These are phyloP conservation scores for Bugulina stolonifera DNA, from an alignment of 2,888 invertebrate species.

Conservation along the genomic window DNA sequence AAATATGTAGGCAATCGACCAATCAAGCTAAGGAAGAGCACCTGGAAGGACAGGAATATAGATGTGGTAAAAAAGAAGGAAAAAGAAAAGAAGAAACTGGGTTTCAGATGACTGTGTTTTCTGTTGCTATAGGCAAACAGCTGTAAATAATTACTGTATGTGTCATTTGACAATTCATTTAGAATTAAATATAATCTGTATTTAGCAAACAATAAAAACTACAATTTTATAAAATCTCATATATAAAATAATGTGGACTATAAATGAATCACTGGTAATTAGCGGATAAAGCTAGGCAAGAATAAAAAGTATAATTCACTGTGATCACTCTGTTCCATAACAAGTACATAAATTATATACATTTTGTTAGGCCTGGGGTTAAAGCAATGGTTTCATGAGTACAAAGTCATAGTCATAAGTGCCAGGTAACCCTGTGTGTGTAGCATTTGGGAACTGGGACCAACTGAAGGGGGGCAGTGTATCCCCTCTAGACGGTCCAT, in stretches of 20 bases:
- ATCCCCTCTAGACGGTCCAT: slow-evolving; percentile 43
- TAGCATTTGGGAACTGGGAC: slow-evolving; percentile 36
- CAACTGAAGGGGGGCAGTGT: slow-evolving; percentile 41
- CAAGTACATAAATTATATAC: too few species aligned
- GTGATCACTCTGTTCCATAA: too few species aligned
- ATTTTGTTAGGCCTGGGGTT: too few species aligned
- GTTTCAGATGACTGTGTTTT: slow-evolving; percentile 39
- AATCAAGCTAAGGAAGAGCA: slow-evolving; percentile 92
- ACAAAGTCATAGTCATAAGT: slow-evolving; percentile 43
- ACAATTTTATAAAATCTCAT: too few species aligned
- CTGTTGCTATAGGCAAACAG: too few species aligned
- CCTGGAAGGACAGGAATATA: slow-evolving; percentile 87
- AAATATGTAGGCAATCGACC: slow-evolving; percentile 98
- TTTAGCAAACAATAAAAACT: too few species aligned
- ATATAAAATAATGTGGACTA: background rate
- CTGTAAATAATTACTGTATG: too few species aligned
- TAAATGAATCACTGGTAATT: background rate
- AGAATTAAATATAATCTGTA: too few species aligned
- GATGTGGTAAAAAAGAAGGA: slow-evolving; percentile 92
- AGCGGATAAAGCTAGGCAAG: background rate
- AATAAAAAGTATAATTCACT: background rate
- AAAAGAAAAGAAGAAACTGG: slow-evolving; percentile 81
- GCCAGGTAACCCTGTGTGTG: slow-evolving; percentile 43
- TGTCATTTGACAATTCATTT: too few species aligned
- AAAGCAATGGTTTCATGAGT: slow-evolving; percentile 32